Percentiles rank a stretch among this genome's conserved stretches.
Evolutionary conservation across 92 coral and sea anemone genomes (phyloP).

Genomic region (Phenganax subtilis): DNA sequence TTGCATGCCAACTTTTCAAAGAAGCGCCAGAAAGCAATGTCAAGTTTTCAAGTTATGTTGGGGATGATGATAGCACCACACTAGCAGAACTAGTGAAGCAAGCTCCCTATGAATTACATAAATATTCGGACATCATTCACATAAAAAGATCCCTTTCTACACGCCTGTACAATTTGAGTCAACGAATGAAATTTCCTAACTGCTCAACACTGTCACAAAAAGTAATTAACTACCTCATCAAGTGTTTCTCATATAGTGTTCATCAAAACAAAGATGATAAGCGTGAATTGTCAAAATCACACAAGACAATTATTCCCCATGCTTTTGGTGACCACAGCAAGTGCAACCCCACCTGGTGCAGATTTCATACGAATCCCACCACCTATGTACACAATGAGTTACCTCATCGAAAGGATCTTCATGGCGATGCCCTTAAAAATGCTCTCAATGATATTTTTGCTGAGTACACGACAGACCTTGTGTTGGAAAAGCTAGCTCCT

Average conservation of each 20-base stretch:
- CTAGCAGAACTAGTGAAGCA: neutral
- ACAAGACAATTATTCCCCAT: constrained; percentile 49
- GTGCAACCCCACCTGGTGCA: constrained; percentile 53
- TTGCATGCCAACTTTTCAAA: neutral
- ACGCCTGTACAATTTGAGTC: constrained; percentile 41
- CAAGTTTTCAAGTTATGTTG: constrained; percentile 14
- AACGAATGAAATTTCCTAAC: constrained; percentile 39
- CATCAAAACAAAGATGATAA: constrained; percentile 8
- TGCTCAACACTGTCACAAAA: constrained; percentile 34
- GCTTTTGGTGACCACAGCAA: constrained; percentile 63
- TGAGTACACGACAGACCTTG: constrained; percentile 32
- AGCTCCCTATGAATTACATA: constrained; percentile 1
- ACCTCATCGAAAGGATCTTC: constrained; percentile 19
- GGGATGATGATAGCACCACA: constrained; percentile 15
- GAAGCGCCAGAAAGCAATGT: neutral
- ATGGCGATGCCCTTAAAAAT: constrained; percentile 4
- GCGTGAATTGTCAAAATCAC: neutral
- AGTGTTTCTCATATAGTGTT: constrained; percentile 36
- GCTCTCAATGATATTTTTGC: neutral
- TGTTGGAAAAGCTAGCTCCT: constrained; percentile 25
- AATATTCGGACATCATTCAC: constrained; percentile 13
- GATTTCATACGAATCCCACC: constrained; percentile 14
- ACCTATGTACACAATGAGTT: constrained; percentile 22
- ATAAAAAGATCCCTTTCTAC: constrained; percentile 19
- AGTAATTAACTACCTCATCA: constrained; percentile 42